Evolutionary conservation across 2,888 invertebrate genomes (phyloP).

Genomic region (Congeria kusceri): DNA sequence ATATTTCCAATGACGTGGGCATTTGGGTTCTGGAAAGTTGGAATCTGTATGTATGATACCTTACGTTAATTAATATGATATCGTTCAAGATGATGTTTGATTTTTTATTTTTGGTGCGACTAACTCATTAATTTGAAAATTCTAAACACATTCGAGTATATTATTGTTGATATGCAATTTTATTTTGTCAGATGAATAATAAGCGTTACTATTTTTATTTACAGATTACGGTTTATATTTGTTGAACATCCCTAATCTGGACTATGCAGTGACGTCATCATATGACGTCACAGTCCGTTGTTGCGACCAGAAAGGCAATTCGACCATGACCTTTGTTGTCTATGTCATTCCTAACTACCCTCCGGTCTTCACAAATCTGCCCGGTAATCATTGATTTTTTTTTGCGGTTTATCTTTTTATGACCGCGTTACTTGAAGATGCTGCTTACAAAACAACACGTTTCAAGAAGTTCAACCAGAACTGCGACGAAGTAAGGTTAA

Average conservation of each 20-base stretch:
- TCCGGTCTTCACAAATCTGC: constrained; percentile 41
- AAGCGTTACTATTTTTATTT: constrained; percentile 4
- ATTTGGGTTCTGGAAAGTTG: constrained; percentile 41
- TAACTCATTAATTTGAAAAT: too few relatives aligned
- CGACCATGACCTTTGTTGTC: constrained; percentile 20
- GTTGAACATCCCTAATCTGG: constrained; percentile 21
- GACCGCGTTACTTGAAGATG: too few relatives aligned
- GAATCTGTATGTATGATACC: background rate
- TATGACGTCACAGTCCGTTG: constrained; percentile 44
- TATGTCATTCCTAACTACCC: constrained; percentile 42
- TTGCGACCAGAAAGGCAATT: constrained; percentile 30
- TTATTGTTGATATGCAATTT: too few relatives aligned
- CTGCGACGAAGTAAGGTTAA: background rate
- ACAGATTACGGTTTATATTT: constrained; percentile 30
- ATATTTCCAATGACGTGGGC: constrained; percentile 16
- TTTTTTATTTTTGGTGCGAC: too few relatives aligned
- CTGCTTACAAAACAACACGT: too few relatives aligned
- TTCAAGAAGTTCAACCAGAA: too few relatives aligned
- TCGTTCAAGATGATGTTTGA: too few relatives aligned
- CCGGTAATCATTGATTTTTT: constrained; percentile 19
- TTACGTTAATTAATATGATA: background rate
- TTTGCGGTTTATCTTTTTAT: background rate
- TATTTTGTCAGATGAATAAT: too few relatives aligned
- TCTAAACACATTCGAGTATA: too few relatives aligned
- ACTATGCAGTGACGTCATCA: constrained; percentile 9